Conservation (phyloP, 37 sponge, comb jelly and placozoan genomes). For the Theonella swinhoei region DNA sequence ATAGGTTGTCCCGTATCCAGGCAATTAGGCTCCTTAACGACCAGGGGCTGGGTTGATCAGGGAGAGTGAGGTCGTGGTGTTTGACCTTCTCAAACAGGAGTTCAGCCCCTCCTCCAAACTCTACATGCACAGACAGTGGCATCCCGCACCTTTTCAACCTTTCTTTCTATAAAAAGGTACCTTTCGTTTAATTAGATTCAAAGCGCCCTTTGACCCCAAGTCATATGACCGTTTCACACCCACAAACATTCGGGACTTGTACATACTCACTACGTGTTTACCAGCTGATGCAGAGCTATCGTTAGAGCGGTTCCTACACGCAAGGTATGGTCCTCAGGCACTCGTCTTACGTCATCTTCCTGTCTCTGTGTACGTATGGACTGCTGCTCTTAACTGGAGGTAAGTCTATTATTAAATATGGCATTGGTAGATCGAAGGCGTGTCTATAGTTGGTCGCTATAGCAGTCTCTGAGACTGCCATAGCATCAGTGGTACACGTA, state of each 20-base stretch:
- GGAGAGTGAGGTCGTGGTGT: slow-evolving; percentile 75
- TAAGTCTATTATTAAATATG: too few relatives aligned
- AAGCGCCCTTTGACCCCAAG: background rate
- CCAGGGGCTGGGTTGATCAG: slow-evolving; percentile 63
- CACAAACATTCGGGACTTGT: background rate
- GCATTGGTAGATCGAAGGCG: too few relatives aligned
- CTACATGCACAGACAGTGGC: slow-evolving; percentile 67
- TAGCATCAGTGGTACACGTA: too few relatives aligned
- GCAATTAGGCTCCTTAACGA: slow-evolving; percentile 72
- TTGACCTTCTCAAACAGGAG: slow-evolving; percentile 90
- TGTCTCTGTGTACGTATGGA: background rate
- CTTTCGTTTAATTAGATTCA: background rate
- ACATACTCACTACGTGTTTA: too few relatives aligned
- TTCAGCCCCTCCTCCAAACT: slow-evolving; percentile 98
- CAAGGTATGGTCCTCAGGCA: background rate
- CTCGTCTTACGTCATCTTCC: background rate
- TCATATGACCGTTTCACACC: background rate
- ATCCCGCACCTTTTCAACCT: background rate
- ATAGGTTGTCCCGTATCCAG: slow-evolving; percentile 90
- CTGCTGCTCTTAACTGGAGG: too few relatives aligned
- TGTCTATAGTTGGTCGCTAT: too few relatives aligned
- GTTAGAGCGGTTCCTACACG: too few relatives aligned
- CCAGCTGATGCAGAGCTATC: too few relatives aligned
- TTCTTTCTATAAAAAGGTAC: background rate
- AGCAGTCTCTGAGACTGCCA: too few relatives aligned